Conservation (phyloP, 2,113 vertebrate genomes). For the Candoia aspera region DNA sequence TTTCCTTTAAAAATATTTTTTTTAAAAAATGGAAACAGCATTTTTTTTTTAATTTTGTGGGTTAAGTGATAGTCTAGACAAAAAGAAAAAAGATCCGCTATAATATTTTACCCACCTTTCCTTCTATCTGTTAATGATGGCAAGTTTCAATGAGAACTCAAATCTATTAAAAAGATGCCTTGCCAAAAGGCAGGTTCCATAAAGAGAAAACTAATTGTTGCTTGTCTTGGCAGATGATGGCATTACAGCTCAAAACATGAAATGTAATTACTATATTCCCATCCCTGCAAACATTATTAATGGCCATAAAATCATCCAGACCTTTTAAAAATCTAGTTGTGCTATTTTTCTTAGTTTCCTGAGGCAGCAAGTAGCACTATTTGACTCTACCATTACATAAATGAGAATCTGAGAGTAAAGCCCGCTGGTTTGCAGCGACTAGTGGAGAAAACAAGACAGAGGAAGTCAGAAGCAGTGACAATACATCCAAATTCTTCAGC, state of each 20-base stretch:
- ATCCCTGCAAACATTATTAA: not conserved
- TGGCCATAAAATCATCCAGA: slow-evolving; percentile 3
- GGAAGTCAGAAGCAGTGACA: not conserved
- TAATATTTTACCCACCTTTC: not conserved
- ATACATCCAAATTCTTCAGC: not conserved
- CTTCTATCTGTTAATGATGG: not conserved
- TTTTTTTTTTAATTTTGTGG: not conserved
- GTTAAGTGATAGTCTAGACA: slow-evolving; percentile 15
- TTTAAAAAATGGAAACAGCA: not conserved
- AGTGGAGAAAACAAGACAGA: not conserved
- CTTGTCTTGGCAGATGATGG: not conserved
- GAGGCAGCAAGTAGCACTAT: not conserved
- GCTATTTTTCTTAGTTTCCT: slow-evolving; percentile 27
- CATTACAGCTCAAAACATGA: slow-evolving; percentile 18
- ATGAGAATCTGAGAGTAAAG: not conserved
- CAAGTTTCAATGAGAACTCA: slow-evolving; percentile 7
- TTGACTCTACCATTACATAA: slow-evolving; percentile 5
- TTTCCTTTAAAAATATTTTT: not conserved
- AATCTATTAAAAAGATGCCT: not conserved
- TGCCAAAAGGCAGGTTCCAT: slow-evolving; percentile 11
- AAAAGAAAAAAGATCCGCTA: not conserved
- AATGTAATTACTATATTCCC: slow-evolving; percentile 7
- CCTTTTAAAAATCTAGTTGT: slow-evolving; percentile 17
- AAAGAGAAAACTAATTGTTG: not conserved
- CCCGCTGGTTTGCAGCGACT: not conserved